These are phyloP conservation scores for Thereva unica DNA, from an alignment of 2,888 invertebrate species.

Conservation along the genomic window DNA sequence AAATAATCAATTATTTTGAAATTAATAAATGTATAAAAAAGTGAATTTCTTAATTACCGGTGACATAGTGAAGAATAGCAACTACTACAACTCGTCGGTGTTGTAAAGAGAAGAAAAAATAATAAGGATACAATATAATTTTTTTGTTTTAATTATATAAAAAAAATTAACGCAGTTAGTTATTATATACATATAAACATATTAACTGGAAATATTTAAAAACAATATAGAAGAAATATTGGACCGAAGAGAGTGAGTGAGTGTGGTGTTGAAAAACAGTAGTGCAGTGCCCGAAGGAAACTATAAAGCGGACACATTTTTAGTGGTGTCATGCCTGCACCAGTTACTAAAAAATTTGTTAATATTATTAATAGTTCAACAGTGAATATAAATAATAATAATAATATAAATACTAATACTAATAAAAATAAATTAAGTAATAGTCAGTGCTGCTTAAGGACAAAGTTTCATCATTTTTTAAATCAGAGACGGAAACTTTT, in stretches of 20 bases:
- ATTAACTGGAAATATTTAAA: slow-evolving; percentile 20
- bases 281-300: slow-evolving; percentile 3
- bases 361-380: slow-evolving; percentile 15
- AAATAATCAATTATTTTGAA: too few species aligned
- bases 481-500: slow-evolving; percentile 4
- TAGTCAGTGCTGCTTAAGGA: slow-evolving; percentile 3
- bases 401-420: too few species aligned
- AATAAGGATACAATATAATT: too few species aligned
- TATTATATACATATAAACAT: slow-evolving; percentile 11
- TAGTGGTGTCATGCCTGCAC: slow-evolving; percentile 36
- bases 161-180: background rate
- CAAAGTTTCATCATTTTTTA: background rate
- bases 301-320: slow-evolving; percentile 1
- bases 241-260: background rate
- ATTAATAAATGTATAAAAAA: too few species aligned
- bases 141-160: too few species aligned
- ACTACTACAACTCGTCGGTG: too few species aligned
- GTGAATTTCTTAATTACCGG: too few species aligned
- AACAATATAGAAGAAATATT: background rate
- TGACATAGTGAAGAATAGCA: too few species aligned
- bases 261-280: slow-evolving; percentile 1
- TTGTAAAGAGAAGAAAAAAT: too few species aligned
- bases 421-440: too few species aligned
- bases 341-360: slow-evolving; percentile 20
- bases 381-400: too few species aligned